Conservation (phyloP, 2,797 vertebrate genomes). For the Glyptemys insculpta region DNA sequence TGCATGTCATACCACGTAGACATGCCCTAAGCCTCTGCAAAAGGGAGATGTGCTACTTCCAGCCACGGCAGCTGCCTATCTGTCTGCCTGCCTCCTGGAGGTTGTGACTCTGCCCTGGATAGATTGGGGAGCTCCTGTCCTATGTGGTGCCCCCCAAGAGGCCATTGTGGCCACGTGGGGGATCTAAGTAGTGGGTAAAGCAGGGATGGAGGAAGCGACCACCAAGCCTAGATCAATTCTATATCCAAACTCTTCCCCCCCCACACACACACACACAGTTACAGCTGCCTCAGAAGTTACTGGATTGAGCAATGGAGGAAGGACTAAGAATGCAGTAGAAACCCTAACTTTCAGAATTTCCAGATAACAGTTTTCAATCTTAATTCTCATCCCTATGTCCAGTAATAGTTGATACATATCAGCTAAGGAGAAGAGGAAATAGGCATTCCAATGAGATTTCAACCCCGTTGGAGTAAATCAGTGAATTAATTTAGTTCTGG, state of each 20-base stretch:
- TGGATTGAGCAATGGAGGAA: neutral
- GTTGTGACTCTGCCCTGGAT: neutral
- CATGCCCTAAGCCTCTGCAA: neutral
- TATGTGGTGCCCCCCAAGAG: neutral
- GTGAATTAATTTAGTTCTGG: constrained; percentile 7
- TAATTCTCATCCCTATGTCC: neutral
- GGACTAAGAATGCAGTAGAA: neutral
- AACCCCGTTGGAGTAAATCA: neutral
- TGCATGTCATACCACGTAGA: too few relatives aligned
- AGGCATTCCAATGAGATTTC: neutral
- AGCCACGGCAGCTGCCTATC: neutral
- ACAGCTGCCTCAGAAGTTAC: neutral
- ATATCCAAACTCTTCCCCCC: too few relatives aligned
- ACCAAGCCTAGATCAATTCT: neutral
- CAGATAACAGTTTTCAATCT: neutral
- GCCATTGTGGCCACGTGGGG: neutral
- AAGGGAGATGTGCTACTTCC: neutral
- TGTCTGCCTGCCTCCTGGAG: neutral
- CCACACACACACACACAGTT: neutral
- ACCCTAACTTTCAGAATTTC: neutral
- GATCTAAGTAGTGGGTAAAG: neutral
- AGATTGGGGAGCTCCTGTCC: neutral
- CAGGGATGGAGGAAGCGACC: neutral
- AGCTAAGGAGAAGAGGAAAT: neutral
- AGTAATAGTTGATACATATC: neutral